Percentiles rank a stretch among this genome's conserved stretches.
phyloP scores from a whole-genome alignment of 2,797 vertebrate genomes.

The Adelosebastes latens region DNA sequence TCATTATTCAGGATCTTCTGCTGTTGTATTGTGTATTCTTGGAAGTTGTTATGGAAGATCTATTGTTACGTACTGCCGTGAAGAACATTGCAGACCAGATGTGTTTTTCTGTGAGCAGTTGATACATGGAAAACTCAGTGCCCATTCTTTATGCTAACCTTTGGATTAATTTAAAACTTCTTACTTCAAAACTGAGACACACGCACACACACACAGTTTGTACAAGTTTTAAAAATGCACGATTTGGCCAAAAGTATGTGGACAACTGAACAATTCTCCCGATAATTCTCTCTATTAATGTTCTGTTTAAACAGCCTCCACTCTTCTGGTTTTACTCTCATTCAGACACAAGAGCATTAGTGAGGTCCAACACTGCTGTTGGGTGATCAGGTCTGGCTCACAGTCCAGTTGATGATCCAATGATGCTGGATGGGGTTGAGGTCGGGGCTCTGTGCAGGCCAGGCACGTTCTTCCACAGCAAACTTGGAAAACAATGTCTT shows the following conservation, averaged over 20 bases:
- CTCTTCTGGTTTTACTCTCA: background rate
- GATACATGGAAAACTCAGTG: background rate
- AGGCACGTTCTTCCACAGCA: background rate
- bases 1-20: background rate
- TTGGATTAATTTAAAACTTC: background rate
- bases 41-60: constrained; percentile 6
- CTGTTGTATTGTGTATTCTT: background rate
- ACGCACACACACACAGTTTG: background rate
- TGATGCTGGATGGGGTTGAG: background rate
- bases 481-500: background rate
- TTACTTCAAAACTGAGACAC: background rate
- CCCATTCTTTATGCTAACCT: background rate
- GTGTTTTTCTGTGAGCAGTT: background rate
- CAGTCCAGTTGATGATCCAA: background rate
- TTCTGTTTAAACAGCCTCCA: background rate
- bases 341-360: no score
- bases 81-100: background rate
- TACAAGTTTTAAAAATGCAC: background rate
- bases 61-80: background rate
- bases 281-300: background rate
- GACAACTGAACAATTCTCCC: background rate
- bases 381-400: background rate
- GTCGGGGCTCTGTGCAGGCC: background rate
- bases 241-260: background rate
- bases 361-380: background rate